Evolutionary conservation across 1,140 invertebrate species (phyloP), one percentile per base, ranked within the genome.

Genomic region (Listronotus oregonensis): DNA sequence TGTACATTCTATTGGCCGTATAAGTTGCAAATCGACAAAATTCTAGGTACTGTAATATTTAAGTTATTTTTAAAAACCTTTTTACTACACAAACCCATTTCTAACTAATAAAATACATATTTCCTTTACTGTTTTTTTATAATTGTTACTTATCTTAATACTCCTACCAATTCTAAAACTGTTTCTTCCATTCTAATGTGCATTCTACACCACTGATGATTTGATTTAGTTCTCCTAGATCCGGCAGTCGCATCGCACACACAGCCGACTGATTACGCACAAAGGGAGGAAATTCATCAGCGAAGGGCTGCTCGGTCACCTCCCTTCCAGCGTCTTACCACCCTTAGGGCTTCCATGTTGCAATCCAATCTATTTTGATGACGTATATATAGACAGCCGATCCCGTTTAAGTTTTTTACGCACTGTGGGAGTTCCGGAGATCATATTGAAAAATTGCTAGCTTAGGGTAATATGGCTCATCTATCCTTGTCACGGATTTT

Each of bases 201-300:
- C 5, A 27, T 27, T 27, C 34, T 64, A 21, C 64, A 55, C 64
- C 31, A 65, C 64, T 65, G 64, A 12, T 9, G 21, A 52, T 65
- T 58, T 70, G 68, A 64, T 70, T 70, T 67, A 70, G 52, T 51
- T 60, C 54, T 40, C 54, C 44, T 40, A 49, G 58, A 70, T 67
- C 65, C 58, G 69, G 62, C 57, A 18, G 50, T 54, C 50, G 49
- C 21, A 47, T 52, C 50, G 57, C 21, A 51, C 47, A 47, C 52
- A 67, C 65, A 67, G 56, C 18, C 65, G 65, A 67, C 61, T 67
- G 65, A 65, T 63, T 70, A 70, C 44, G 58, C 69, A 70, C 65
- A 70, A 70, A 70, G 62, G 58, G 67, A 69, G 69, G 69, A 70
- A 70, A 72, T 73, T 69, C 73, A 73, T 74, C 74, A 74, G 68